Evolutionary conservation across 2,113 vertebrate species (phyloP).

Genomic region (Oxyura jamaicensis): DNA sequence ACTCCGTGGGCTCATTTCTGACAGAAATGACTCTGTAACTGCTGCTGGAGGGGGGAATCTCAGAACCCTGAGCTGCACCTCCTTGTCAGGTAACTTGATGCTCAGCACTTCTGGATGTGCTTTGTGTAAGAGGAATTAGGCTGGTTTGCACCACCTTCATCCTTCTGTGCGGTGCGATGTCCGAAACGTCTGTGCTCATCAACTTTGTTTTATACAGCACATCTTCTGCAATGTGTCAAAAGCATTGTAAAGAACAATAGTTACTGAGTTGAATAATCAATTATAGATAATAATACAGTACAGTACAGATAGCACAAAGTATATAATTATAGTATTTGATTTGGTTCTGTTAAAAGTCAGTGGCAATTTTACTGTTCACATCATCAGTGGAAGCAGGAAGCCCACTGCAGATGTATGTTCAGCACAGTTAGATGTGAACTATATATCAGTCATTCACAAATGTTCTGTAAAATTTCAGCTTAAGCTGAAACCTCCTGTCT

Average conservation of each 20-base stretch:
- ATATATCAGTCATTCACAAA: neutral
- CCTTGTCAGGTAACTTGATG: neutral
- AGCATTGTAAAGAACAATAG: slow-evolving; percentile 61
- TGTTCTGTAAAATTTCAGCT: neutral
- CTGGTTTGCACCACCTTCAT: slow-evolving; percentile 16
- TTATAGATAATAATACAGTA: slow-evolving; percentile 66
- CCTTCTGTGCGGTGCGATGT: slow-evolving; percentile 21
- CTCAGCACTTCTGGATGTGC: neutral
- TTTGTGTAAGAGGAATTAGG: neutral
- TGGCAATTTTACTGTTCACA: slow-evolving; percentile 58
- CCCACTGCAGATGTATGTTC: neutral
- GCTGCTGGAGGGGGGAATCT: neutral
- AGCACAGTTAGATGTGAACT: neutral
- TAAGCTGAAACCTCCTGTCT: neutral
- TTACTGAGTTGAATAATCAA: slow-evolving; percentile 57
- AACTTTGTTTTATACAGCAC: slow-evolving; percentile 46
- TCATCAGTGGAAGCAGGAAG: slow-evolving; percentile 35
- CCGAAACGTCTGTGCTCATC: slow-evolving; percentile 56
- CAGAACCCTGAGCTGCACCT: neutral
- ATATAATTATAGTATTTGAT: slow-evolving; percentile 70
- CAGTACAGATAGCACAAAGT: slow-evolving; percentile 57
- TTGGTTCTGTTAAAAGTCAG: slow-evolving; percentile 64
- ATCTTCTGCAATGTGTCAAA: slow-evolving; percentile 42
- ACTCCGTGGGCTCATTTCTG: neutral
- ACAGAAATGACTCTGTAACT: neutral